Percentiles rank a stretch among this genome's conserved stretches.
phyloP scores from a whole-genome alignment of 2,113 vertebrate species.

The Plotosus lineatus region DNA sequence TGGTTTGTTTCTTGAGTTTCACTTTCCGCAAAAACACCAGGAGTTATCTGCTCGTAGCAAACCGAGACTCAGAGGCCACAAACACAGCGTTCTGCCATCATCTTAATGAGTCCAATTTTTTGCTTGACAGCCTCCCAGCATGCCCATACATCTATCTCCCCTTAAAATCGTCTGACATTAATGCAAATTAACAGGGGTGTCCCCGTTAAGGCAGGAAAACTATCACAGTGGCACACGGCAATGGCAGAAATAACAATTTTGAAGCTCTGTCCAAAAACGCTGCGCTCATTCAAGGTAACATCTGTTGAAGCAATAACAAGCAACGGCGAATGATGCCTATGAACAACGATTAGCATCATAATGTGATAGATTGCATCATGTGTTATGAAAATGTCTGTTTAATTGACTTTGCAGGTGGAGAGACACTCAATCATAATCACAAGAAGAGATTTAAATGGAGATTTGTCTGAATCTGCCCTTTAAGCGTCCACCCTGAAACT shows the following conservation, averaged over 20 bases:
- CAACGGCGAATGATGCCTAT: slow-evolving; percentile 42
- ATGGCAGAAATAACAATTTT: slow-evolving; percentile 50
- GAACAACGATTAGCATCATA: slow-evolving; percentile 60
- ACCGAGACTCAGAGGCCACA: slow-evolving; percentile 70
- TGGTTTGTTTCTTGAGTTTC: slow-evolving; percentile 41
- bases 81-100: slow-evolving; percentile 67
- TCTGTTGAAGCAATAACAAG: slow-evolving; percentile 65
- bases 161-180: slow-evolving; percentile 75
- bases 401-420: slow-evolving; percentile 69
- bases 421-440: slow-evolving; percentile 71
- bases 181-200: slow-evolving; percentile 73
- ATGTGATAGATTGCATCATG: slow-evolving; percentile 68
- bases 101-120: slow-evolving; percentile 80
- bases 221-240: slow-evolving; percentile 54
- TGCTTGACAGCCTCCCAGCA: slow-evolving; percentile 70
- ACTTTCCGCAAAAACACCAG: slow-evolving; percentile 52
- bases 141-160: slow-evolving; percentile 66
- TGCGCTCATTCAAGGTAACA: slow-evolving; percentile 64
- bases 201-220: slow-evolving; percentile 53
- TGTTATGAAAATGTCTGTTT: slow-evolving; percentile 74
- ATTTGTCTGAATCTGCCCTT: slow-evolving; percentile 74
- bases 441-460: slow-evolving; percentile 75
- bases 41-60: slow-evolving; percentile 68
- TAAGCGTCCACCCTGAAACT: slow-evolving; percentile 46
- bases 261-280: slow-evolving; percentile 43